Evolutionary conservation across 2,113 vertebrate genomes (phyloP).

Genomic region (Orcinus orca): DNA sequence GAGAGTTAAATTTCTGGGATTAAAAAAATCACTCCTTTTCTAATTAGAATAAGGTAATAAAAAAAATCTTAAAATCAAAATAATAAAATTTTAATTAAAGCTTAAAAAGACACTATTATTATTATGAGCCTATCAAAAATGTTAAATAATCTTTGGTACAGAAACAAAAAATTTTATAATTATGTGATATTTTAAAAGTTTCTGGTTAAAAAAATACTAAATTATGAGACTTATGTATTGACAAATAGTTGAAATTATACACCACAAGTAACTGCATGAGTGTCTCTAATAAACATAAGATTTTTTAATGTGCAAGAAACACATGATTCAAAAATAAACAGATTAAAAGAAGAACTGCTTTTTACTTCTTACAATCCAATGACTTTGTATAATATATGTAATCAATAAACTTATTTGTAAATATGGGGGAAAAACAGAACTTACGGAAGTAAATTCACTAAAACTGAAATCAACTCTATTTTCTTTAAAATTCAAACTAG

Average conservation of each 20-base stretch:
- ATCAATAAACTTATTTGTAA: constrained; percentile 35
- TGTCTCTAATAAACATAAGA: not conserved
- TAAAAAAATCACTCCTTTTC: not conserved
- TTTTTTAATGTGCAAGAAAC: not conserved
- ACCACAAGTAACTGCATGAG: not conserved
- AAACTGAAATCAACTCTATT: constrained; percentile 43
- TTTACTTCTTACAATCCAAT: not conserved
- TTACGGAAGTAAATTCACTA: constrained; percentile 5
- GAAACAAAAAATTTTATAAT: not conserved
- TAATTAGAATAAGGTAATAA: constrained; percentile 32
- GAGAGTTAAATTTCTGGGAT: constrained; percentile 15
- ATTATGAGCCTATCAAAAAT: not conserved
- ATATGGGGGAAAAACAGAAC: not conserved
- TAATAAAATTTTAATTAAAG: constrained; percentile 24
- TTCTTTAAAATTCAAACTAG: constrained; percentile 34
- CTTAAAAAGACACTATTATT: constrained; percentile 40
- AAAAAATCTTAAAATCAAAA: constrained; percentile 43
- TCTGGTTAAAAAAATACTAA: constrained; percentile 17
- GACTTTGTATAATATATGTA: not conserved
- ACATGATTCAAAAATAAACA: not conserved
- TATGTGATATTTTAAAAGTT: not conserved
- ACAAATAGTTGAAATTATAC: not conserved
- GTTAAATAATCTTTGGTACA: not conserved
- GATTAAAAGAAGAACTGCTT: not conserved
- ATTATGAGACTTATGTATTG: not conserved